Evolutionary conservation across 1,140 invertebrate species (phyloP), one percentile per base, ranked within the genome.

Genomic region (Holotrichia oblita): DNA sequence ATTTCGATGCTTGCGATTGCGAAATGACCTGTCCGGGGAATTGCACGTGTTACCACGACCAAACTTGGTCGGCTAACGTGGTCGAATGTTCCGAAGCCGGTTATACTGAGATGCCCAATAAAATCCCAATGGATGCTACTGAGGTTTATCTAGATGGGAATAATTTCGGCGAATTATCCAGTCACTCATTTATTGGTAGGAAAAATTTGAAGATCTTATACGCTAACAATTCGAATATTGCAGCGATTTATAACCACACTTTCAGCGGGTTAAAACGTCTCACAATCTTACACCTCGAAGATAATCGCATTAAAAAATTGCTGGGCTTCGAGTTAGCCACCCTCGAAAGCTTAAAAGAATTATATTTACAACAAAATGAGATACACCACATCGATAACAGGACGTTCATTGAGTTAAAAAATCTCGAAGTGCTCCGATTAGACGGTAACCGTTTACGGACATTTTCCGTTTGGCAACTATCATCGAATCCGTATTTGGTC

Each of bases 11-110:
- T 73, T 98, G 96, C 89, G 96, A 97, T 89, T 97, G 96, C 88
- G 95, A 97, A 90, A 97, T 97, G 96, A 97, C 94, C 73, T 98
- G 96, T 86, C 96, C 96, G 14, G 93, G 92, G 61, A 97, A 97
- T 86, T 98, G 96, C 88, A 96, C 94, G 17, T 98, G 96, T 85
- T 98, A 96, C 89, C 95, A 97, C 86, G 96, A 98, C 87, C 95
- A 97, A 85, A 94, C 94, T 44, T 98, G 96, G 96, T 94, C 94
- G 14, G 94, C 94, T 12, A 98, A 98, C 86, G 95, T 98, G 76
- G 96, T 97, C 14, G 96, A 97, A 86, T 98, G 96, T 88, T 95
- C 95, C 0, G 92, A 91, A 44, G 92, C 92, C 44, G 93, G 92
- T 77, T 95, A 95, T 88, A 91, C 91, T 0, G 90, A 93, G 86